These are phyloP conservation scores for Takifugu ocellatus DNA, from an alignment of 2,797 vertebrate genomes.

Conservation along the genomic window DNA sequence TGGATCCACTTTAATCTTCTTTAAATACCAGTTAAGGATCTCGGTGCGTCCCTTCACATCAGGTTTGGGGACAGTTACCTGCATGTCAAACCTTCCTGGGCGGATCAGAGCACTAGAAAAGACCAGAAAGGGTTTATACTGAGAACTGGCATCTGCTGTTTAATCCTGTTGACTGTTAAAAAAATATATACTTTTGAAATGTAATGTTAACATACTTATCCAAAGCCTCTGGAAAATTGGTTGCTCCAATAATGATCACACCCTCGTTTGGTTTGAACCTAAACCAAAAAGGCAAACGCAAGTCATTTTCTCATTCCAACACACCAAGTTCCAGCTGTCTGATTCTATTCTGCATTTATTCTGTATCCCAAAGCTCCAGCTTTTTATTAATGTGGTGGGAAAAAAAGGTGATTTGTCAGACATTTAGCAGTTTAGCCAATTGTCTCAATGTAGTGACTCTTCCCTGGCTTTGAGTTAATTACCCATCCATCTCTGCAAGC, in stretches of 20 bases:
- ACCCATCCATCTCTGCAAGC: conserved; percentile 99
- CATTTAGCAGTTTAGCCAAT: too few species aligned
- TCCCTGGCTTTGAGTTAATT: conserved; percentile 20
- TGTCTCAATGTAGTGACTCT: too few species aligned
- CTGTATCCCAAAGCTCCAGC: too few species aligned
- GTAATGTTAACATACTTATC: conserved; percentile 87
- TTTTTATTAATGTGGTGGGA: too few species aligned
- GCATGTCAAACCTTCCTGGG: conserved; percentile 97
- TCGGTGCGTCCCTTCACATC: conserved; percentile 96
- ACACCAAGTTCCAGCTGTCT: neutral
- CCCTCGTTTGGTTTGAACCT: conserved; percentile 99
- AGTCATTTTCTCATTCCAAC: neutral
- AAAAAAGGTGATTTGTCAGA: too few species aligned
- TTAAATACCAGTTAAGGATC: conserved; percentile 97
- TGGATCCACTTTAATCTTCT: conserved; percentile 93
- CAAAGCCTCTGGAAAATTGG: conserved; percentile 96
- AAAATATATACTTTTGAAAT: neutral
- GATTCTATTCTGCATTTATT: neutral
- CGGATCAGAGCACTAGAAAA: conserved; percentile 88
- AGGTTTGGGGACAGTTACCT: conserved; percentile 95
- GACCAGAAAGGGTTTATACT: neutral
- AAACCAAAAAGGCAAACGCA: neutral
- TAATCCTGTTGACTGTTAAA: conserved; percentile 3
- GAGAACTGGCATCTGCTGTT: neutral
- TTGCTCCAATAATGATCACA: conserved; percentile 96